Percentiles rank a stretch among this genome's conserved stretches.
Evolutionary conservation across 2,113 vertebrate species (phyloP).

Genomic region (Oreochromis tanganicae): DNA sequence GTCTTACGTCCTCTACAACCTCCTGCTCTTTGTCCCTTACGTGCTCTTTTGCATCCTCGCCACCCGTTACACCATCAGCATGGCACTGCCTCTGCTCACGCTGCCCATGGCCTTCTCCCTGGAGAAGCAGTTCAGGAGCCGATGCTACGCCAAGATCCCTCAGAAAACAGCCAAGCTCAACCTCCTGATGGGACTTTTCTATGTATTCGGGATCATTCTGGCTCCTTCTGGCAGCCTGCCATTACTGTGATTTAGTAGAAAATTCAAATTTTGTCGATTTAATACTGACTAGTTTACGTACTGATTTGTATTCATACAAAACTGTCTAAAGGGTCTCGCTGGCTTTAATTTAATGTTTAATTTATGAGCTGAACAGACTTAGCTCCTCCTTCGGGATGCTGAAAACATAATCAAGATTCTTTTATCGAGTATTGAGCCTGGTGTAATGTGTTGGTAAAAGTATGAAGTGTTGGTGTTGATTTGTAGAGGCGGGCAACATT

Average conservation of each 20-base stretch:
- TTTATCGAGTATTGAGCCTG: conserved; percentile 44
- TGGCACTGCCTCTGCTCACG: conserved; percentile 91
- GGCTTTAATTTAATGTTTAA: conserved; percentile 67
- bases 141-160: conserved; percentile 86
- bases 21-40: conserved; percentile 90
- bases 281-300: conserved; percentile 44
- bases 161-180: conserved; percentile 96
- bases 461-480: conserved; percentile 3
- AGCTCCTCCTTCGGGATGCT: conserved; percentile 18
- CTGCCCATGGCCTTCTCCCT: conserved; percentile 92
- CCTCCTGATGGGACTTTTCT: conserved; percentile 92
- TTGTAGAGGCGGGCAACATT: conserved; percentile 7
- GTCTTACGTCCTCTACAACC: conserved; percentile 88
- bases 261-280: conserved; percentile 22
- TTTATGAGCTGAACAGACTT: conserved; percentile 43
- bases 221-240: conserved; percentile 86
- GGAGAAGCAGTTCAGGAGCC: conserved; percentile 90
- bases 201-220: conserved; percentile 88
- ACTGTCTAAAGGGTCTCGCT: not conserved
- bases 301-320: conserved; percentile 43
- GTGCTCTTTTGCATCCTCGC: conserved; percentile 90
- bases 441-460: not conserved
- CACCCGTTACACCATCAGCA: conserved; percentile 89
- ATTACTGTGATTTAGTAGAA: conserved; percentile 67
- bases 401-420: not conserved